Percentiles rank a stretch among this genome's conserved stretches.
phyloP scores from a whole-genome alignment of 2,888 invertebrate genomes.

The Andrena praecox region DNA sequence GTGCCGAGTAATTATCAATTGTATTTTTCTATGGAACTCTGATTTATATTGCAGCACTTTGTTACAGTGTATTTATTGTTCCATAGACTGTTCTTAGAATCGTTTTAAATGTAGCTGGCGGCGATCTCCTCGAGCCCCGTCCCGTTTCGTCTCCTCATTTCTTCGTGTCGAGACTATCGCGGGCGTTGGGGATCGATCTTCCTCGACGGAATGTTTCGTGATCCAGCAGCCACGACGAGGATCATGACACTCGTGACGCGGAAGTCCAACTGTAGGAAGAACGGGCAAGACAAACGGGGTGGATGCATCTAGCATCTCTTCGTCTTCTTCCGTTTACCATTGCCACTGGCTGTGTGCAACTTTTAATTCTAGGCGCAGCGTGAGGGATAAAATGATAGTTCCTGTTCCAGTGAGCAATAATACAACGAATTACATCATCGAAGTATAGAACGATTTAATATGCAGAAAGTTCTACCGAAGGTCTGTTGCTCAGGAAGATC shows the following conservation, averaged over 20 bases:
- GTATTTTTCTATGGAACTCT: neutral
- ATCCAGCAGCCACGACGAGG: conserved; percentile 65
- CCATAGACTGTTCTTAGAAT: neutral
- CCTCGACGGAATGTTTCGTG: conserved; percentile 61
- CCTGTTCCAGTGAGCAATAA: no score
- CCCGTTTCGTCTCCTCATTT: neutral
- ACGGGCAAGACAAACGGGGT: conserved; percentile 23
- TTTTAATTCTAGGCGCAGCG: neutral
- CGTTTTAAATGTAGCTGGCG: conserved; percentile 26
- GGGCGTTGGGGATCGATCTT: conserved; percentile 40
- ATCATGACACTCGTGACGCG: conserved; percentile 74
- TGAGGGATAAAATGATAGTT: no score
- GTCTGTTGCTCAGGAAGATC: no score
- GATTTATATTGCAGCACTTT: neutral
- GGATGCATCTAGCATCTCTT: conserved; percentile 41
- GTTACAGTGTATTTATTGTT: neutral
- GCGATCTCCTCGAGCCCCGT: conserved; percentile 20
- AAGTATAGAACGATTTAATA: no score
- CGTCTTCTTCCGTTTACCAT: conserved; percentile 26
- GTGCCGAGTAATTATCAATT: neutral
- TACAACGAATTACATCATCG: no score
- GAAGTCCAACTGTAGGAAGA: conserved; percentile 59
- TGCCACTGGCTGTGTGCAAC: neutral
- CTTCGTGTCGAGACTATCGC: conserved; percentile 27
- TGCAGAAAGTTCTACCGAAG: no score